Conservation (phyloP, 2,113 vertebrate genomes). For the Phoenicopterus ruber region DNA sequence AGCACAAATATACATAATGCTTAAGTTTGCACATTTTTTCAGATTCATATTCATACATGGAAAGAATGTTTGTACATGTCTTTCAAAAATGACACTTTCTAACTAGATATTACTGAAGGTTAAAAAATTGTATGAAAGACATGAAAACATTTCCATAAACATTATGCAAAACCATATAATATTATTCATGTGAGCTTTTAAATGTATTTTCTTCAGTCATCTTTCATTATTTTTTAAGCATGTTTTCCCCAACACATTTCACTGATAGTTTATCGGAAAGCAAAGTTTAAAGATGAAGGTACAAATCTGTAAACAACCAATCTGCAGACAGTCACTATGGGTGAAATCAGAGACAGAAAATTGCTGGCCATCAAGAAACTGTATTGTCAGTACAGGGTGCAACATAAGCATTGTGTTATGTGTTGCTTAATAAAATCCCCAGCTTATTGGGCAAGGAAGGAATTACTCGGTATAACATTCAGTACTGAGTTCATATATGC, state of each 20-base stretch:
- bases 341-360: background rate
- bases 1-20: background rate
- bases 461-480: background rate
- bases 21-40: background rate
- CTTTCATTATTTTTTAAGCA: background rate
- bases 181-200: background rate
- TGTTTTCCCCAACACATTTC: background rate
- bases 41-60: background rate
- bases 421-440: background rate
- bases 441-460: background rate
- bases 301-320: background rate
- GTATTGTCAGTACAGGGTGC: background rate
- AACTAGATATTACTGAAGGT: background rate
- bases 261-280: background rate
- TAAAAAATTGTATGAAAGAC: background rate
- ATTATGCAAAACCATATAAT: background rate
- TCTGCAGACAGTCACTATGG: background rate
- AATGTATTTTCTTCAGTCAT: background rate
- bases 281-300: background rate
- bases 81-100: background rate
- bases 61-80: background rate
- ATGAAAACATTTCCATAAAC: background rate
- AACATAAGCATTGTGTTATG: background rate
- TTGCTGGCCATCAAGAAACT: background rate
- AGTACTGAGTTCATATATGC: background rate